A percentile compares a stretch with the other conserved stretches of the same genome.
Conservation (phyloP, 2,888 invertebrate genomes). For the Tolmerus cingulatus region DNA sequence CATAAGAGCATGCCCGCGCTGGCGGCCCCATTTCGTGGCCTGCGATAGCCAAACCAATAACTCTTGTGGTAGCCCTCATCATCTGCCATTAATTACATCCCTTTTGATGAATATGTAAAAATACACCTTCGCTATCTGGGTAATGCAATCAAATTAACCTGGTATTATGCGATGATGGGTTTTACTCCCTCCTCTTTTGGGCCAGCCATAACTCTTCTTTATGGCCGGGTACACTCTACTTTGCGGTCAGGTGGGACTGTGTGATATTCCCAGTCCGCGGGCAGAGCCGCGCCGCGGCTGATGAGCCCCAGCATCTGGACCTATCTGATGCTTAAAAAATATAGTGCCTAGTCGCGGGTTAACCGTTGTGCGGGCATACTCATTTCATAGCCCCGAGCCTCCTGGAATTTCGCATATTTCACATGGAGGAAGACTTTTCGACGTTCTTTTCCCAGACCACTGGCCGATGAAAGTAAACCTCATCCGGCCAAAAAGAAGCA, state of each 20-base stretch:
- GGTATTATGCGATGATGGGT: conserved; percentile 47
- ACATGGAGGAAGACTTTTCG: neutral
- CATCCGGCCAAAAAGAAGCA: neutral
- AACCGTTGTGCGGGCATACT: neutral
- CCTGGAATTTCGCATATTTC: conserved; percentile 46
- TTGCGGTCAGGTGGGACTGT: conserved; percentile 28
- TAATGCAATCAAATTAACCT: conserved; percentile 53
- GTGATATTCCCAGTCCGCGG: neutral
- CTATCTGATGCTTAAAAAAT: neutral
- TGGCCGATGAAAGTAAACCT: neutral
- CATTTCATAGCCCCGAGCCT: neutral
- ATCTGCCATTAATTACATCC: conserved; percentile 50
- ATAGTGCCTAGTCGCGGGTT: neutral
- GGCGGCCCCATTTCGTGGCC: conserved; percentile 16
- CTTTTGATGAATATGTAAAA: conserved; percentile 49
- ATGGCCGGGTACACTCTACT: conserved; percentile 25
- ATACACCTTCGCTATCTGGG: conserved; percentile 52
- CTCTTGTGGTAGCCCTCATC: conserved; percentile 34
- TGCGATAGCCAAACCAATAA: conserved; percentile 14
- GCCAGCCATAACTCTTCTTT: conserved; percentile 28
- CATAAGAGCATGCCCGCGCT: neutral
- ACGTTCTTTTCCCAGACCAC: neutral
- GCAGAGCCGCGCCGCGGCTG: neutral
- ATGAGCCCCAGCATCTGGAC: neutral
- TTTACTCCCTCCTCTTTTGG: conserved; percentile 37